These are phyloP conservation scores for Synchiropus splendidus DNA, from an alignment of 2,113 vertebrate species.

Conservation along the genomic window DNA sequence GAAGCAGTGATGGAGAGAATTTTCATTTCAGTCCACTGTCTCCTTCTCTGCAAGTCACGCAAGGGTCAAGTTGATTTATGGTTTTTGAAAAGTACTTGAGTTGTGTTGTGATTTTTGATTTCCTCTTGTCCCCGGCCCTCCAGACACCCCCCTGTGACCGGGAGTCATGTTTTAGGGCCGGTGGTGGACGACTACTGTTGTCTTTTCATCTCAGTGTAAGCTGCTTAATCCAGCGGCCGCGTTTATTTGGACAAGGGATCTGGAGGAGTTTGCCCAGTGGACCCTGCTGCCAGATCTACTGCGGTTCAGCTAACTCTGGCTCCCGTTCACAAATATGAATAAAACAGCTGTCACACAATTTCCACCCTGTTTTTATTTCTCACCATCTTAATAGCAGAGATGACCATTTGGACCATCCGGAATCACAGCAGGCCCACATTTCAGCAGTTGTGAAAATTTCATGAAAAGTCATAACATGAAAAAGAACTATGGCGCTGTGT, in stretches of 20 bases:
- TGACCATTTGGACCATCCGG: too few species aligned
- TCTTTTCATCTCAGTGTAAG: constrained; percentile 64
- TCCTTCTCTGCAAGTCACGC: constrained; percentile 31
- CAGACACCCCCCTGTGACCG: constrained; percentile 12
- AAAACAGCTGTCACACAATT: constrained; percentile 13
- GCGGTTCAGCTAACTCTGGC: constrained; percentile 22
- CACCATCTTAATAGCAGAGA: too few species aligned
- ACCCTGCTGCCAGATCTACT: constrained; percentile 32
- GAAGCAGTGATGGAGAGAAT: too few species aligned
- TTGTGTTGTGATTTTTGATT: constrained; percentile 44
- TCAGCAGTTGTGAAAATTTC: too few species aligned
- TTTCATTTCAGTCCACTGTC: not conserved
- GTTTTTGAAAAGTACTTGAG: constrained; percentile 39
- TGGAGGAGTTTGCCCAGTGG: constrained; percentile 35
- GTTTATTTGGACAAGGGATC: constrained; percentile 59
- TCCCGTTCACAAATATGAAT: constrained; percentile 11
- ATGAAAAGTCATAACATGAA: too few species aligned
- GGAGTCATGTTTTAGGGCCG: constrained; percentile 25
- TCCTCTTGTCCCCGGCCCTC: constrained; percentile 16
- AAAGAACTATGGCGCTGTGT: too few species aligned
- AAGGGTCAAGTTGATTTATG: constrained; percentile 46
- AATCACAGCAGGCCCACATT: too few species aligned
- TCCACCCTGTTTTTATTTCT: constrained; percentile 5
- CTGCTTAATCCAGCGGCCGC: constrained; percentile 45
- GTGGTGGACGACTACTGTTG: constrained; percentile 48